Evolutionary conservation across 2,113 vertebrate species (phyloP), one percentile per base, ranked within the genome.

Genomic region (Xenotilapia leptura): DNA sequence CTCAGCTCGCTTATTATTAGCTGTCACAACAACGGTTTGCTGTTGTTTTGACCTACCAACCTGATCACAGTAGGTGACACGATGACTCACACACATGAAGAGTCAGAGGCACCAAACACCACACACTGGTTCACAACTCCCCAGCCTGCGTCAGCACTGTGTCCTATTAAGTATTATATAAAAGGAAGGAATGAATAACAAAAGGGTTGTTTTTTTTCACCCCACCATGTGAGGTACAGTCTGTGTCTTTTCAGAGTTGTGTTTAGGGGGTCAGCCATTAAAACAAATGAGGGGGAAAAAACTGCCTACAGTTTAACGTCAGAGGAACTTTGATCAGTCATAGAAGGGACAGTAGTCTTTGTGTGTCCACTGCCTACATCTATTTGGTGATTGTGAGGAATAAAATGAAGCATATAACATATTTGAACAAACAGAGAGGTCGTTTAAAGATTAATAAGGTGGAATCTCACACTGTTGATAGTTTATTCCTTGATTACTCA

Each of bases 21-120:
- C 81, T 85, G 90, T 90, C 87, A 90, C 90, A 92, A 90, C 90
- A 92, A 83, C 23, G 4, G 56, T 91, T 92, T 86, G 86, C 90
- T 90, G 83, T 92, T 93, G 88, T 91, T 92, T 93, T 94, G 92
- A 93, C 93, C 89, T 86, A 89, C 82, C 79, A 85, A 83, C 89
- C 86, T 23, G 11, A 80, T 90, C 65, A 1, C 85, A 91, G 88
- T 83, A 85, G 90, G 88, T 92, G 92, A 90, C 79, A 83, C 3
- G 14, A 88, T 92, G 93, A 96, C 90, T 94, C 94, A 95, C 60
- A 87, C 80, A 87, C 87, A 89, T 62, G 90, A 79, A 70, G 82
- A 93, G 60, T 86, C 88, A 84, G 60, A 91, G 6, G 79, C 86
- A 90, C 79, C 65, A 53, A 54, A 45, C 65, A 85, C 47, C 86